Base-by-base conservation (phyloP, 2,797 vertebrate genomes). In the Eptatretus atami region DNA sequence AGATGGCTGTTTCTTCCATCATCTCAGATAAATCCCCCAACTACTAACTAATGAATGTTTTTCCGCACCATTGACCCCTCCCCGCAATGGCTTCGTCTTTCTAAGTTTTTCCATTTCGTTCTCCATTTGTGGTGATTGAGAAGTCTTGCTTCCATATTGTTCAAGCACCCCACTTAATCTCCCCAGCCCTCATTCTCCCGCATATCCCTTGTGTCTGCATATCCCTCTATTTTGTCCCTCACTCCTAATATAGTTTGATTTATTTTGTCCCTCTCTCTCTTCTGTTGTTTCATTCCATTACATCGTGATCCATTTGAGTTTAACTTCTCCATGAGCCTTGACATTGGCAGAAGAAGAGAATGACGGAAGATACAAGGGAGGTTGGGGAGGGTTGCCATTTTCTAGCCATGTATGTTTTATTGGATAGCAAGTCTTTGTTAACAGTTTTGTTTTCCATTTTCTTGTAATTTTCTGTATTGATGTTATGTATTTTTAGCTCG, bases 381-480 rank as follows among this genome's bases (percentile, higher is more conserved):
- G 12, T 10, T n/a, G 15, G 10, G 12, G 5, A 15, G 31, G 2
- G 11, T 11, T 54, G 57, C 44, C 44, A 64, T 65, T 65, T n/a
- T 68, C 6, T 44, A 2, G 4, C 31, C 31, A 44, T 44, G 31
- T 3, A 44, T 44, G 31, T 44, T 44, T 44, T 8, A 44, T 44
- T 5, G 6, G 31, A 44, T 44, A 44, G 6, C 31, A 44, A 5
- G 31, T 44, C 31, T 44, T 4, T 44, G 31, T 44, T n/a, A n/a
- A 8, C 31, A 44, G 31, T n/a, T 44, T 44, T 44, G 6, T n/a
- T 44, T 44, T 8, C 31, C 31, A 44, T 44, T 44, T 44, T 44
- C 2, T 44, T 44, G 31, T 44, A 44, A 2, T 44, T n/a, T 69
- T 52, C 57, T 63, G 3, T 73, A 15, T 63, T 10, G 19, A n/a